A percentile compares a stretch with the other conserved stretches of the same genome.
Conservation (phyloP, 2,888 invertebrate species). For the Acleris literana region DNA sequence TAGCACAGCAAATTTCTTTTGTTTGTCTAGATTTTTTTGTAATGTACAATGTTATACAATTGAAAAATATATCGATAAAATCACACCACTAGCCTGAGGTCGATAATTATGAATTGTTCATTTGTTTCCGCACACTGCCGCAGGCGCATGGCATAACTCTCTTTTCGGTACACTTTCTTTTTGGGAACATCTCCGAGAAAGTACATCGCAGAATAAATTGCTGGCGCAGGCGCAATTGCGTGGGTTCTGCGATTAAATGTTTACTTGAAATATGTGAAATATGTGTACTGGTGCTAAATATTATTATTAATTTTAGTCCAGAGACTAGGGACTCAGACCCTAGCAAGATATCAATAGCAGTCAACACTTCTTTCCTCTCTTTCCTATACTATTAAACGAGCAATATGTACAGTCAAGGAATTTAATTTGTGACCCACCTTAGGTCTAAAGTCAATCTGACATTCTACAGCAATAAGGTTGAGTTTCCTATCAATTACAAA, state of each 20-base stretch:
- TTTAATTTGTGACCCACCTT: too few relatives aligned
- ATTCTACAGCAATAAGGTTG: too few relatives aligned
- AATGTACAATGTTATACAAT: background rate
- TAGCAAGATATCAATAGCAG: too few relatives aligned
- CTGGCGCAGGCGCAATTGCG: constrained; percentile 5
- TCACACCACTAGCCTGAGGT: constrained; percentile 60
- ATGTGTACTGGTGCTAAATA: constrained; percentile 2
- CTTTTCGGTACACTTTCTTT: constrained; percentile 71
- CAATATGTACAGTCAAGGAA: too few relatives aligned
- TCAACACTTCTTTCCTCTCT: too few relatives aligned
- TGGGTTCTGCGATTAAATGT: constrained; percentile 25
- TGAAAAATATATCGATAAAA: constrained; percentile 47
- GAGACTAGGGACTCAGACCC: too few relatives aligned
- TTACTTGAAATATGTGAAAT: constrained; percentile 29
- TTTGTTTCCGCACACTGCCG: constrained; percentile 67
- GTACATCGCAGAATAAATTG: constrained; percentile 55
- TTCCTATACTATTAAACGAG: too few relatives aligned
- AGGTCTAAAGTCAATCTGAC: too few relatives aligned
- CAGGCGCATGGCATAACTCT: constrained; percentile 58
- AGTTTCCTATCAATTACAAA: too few relatives aligned
- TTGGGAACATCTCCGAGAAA: constrained; percentile 74
- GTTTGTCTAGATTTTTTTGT: background rate
- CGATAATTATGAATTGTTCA: constrained; percentile 78
- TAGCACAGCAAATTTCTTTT: too few relatives aligned
- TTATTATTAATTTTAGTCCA: too few relatives aligned